Percentiles rank a stretch among this genome's conserved stretches.
phyloP scores from a whole-genome alignment of 2,888 invertebrate genomes.

The Platycheirus rosarum region DNA sequence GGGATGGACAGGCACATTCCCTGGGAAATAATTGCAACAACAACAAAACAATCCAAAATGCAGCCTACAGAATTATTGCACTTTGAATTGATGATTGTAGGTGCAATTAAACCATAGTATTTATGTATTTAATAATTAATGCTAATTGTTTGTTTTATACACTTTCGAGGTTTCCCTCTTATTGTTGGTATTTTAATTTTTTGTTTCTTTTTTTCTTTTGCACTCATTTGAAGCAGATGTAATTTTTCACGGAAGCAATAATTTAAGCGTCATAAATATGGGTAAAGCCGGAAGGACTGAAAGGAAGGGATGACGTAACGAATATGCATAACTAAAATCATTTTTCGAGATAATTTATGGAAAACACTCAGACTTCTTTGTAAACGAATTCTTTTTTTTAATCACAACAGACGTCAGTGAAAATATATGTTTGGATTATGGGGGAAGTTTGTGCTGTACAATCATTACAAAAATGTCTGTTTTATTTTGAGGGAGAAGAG shows the following conservation, averaged over 20 bases:
- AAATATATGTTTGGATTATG: no score
- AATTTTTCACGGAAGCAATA: constrained; percentile 60
- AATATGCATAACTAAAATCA: background rate
- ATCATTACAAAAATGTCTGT: no score
- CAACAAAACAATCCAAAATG: constrained; percentile 28
- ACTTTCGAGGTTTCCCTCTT: constrained; percentile 7
- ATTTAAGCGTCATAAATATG: constrained; percentile 37
- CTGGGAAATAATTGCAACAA: background rate
- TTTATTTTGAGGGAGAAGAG: no score
- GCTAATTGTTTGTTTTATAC: constrained; percentile 67
- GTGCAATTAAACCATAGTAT: constrained; percentile 63
- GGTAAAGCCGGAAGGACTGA: background rate
- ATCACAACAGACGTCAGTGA: no score
- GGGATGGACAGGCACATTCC: background rate
- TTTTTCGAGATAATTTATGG: constrained; percentile 2
- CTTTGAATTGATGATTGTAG: constrained; percentile 69
- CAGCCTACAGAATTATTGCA: constrained; percentile 60
- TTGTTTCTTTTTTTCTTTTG: background rate
- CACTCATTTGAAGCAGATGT: constrained; percentile 38
- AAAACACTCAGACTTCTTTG: constrained; percentile 30
- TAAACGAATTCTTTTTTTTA: no score
- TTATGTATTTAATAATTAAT: constrained; percentile 69
- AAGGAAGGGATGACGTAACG: background rate
- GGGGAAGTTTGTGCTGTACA: no score
- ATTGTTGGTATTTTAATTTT: constrained; percentile 1